phyloP scores from a whole-genome alignment of 2,113 vertebrate species.

The Alectura lathami region DNA sequence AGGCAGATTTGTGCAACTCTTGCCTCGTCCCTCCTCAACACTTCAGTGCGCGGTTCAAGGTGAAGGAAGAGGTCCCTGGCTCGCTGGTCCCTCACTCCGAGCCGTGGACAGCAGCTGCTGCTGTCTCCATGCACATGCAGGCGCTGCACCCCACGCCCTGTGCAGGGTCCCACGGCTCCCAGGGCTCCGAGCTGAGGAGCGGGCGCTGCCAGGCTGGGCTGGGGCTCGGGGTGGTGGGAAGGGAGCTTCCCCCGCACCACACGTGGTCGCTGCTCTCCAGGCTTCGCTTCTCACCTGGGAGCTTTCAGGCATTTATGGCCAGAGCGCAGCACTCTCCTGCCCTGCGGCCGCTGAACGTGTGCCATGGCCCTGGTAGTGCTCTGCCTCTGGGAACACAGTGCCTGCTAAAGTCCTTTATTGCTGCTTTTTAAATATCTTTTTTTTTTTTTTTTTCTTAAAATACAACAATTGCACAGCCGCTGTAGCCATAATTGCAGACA shows the following conservation, averaged over 20 bases:
- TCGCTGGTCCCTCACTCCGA: too few species aligned
- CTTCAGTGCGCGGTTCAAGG: background rate
- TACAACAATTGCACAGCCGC: background rate
- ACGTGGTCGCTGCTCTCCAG: accelerated
- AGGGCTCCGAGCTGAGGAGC: too few species aligned
- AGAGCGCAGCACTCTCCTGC: too few species aligned
- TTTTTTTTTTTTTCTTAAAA: too few species aligned
- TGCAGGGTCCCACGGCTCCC: too few species aligned
- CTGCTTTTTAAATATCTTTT: background rate
- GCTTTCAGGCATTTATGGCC: background rate
- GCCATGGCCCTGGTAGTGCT: background rate
- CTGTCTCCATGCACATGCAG: background rate
- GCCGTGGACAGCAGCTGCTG: background rate
- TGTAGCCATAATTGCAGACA: background rate
- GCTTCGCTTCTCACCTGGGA: accelerated
- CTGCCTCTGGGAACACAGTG: background rate
- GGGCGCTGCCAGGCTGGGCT: background rate
- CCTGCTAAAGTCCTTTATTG: background rate
- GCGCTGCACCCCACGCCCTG: too few species aligned
- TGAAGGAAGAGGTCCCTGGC: background rate
- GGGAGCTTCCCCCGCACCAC: background rate
- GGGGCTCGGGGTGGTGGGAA: accelerated
- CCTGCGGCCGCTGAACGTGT: background rate
- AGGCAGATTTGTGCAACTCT: background rate
- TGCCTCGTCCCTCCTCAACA: background rate